phyloP scores from a whole-genome alignment of 2,888 invertebrate species.

The Beris chalybata region DNA sequence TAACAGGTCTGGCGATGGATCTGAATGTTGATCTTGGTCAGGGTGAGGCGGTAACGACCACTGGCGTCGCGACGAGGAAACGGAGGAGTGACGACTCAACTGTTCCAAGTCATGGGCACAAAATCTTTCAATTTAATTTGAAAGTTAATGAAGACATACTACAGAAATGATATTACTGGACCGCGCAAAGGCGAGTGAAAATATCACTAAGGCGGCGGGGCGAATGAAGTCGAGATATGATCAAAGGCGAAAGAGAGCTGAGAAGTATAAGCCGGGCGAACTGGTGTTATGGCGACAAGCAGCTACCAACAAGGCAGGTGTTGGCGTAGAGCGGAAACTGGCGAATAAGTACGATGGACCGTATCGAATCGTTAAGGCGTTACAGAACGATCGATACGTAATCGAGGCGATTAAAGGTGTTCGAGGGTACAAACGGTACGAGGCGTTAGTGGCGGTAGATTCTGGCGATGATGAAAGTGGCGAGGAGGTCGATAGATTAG shows the following conservation, averaged over 20 bases:
- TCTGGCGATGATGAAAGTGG: conserved; percentile 8
- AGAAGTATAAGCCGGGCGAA: background rate
- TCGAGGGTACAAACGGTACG: conserved; percentile 2
- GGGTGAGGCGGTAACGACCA: no score
- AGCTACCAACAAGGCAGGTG: background rate
- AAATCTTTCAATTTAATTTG: no score
- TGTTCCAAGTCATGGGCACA: background rate
- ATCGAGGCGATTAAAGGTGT: background rate
- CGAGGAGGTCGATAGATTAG: conserved; percentile 2
- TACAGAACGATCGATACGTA: conserved; percentile 2
- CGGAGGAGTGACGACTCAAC: background rate
- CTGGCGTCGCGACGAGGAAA: no score
- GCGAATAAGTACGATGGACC: conserved; percentile 1
- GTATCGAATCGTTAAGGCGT: conserved; percentile 1
- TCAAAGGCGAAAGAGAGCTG: background rate
- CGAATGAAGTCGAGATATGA: background rate
- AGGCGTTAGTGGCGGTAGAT: conserved; percentile 10
- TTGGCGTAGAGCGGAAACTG: background rate
- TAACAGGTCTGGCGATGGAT: background rate
- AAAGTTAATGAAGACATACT: no score
- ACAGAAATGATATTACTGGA: background rate
- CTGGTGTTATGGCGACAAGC: conserved; percentile 8
- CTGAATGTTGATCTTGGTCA: background rate
- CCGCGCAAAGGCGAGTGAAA: background rate
- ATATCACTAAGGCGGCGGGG: background rate